Conservation (phyloP, 2,113 vertebrate genomes). For the Panthera leo region DNA sequence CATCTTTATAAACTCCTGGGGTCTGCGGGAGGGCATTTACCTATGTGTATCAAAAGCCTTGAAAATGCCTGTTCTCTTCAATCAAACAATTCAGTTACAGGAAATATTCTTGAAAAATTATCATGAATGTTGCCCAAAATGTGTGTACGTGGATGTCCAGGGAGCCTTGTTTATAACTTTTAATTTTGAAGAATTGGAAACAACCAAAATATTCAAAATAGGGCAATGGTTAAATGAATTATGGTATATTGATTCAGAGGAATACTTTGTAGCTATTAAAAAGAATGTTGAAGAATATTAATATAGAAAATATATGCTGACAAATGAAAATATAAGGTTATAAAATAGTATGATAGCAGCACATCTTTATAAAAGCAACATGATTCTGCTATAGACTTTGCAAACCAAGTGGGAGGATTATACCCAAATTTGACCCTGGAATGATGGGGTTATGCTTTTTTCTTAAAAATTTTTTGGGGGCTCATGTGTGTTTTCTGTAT, state of each 20-base stretch:
- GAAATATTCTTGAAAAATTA: not conserved
- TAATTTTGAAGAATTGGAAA: not conserved
- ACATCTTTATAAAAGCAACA: not conserved
- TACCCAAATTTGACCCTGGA: not conserved
- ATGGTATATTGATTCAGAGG: not conserved
- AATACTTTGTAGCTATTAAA: not conserved
- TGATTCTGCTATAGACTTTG: not conserved
- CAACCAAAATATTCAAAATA: not conserved
- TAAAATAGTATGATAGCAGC: not conserved
- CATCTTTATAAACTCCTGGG: not conserved
- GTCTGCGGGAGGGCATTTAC: not conserved
- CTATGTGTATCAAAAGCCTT: not conserved
- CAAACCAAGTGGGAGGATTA: not conserved
- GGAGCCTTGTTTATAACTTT: not conserved
- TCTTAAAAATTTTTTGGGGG: not conserved
- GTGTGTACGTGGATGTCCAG: not conserved
- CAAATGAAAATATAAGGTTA: not conserved
- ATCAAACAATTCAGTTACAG: not conserved
- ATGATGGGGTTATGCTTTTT: not conserved
- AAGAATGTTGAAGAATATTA: not conserved
- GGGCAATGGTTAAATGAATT: not conserved
- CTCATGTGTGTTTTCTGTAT: not conserved
- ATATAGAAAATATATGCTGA: not conserved
- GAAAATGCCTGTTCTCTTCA: not conserved
- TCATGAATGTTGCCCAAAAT: not conserved